A percentile compares a stretch with the other conserved stretches of the same genome.
These are phyloP conservation scores for Cisticola juncidis DNA, from an alignment of 2,113 vertebrate species.

Conservation along the genomic window DNA sequence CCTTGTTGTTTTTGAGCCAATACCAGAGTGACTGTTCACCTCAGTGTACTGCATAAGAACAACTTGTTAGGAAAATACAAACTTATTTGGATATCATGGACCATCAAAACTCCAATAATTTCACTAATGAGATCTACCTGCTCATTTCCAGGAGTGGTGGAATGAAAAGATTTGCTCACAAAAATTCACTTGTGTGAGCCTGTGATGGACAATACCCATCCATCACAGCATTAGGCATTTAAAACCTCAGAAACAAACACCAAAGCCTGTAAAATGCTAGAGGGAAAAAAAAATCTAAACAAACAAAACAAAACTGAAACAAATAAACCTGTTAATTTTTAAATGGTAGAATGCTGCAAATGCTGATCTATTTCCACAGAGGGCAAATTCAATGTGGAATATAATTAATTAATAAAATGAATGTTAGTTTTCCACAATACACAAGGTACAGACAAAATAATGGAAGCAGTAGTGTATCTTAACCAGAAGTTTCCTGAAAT, in stretches of 20 bases:
- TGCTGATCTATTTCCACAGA: background rate
- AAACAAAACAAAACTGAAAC: background rate
- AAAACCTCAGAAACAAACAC: background rate
- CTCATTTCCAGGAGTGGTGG: background rate
- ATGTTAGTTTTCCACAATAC: background rate
- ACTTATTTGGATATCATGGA: background rate
- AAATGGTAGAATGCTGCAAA: background rate
- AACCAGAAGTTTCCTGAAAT: background rate
- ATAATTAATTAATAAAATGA: background rate
- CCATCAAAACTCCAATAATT: background rate
- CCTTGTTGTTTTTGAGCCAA: background rate
- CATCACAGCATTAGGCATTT: background rate
- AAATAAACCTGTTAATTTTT: background rate
- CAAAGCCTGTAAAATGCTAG: background rate
- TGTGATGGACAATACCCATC: background rate
- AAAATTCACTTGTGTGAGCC: background rate
- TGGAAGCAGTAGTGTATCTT: fast-evolving
- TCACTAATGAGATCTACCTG: background rate
- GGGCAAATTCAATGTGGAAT: background rate
- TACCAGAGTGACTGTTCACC: background rate
- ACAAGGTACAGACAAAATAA: background rate
- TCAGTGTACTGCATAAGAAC: background rate
- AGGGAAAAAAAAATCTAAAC: background rate
- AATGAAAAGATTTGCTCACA: background rate
- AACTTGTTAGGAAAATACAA: background rate